Percentiles rank a stretch among this genome's conserved stretches.
Conservation (phyloP, 2,797 vertebrate genomes). For the Malurus leucopterus region DNA sequence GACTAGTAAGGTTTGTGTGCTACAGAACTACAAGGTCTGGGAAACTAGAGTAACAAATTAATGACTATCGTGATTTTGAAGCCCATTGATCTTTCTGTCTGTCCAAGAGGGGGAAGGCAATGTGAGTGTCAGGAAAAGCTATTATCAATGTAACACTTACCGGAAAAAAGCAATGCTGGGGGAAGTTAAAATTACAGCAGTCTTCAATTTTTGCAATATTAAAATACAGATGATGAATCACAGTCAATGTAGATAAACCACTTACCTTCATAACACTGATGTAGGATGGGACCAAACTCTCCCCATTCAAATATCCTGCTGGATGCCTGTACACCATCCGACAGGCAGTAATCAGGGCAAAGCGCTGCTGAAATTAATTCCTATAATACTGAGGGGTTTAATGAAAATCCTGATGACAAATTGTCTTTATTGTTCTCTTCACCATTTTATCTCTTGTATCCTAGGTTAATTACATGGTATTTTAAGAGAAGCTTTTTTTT, state of each 20-base stretch:
- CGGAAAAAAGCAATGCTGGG: not conserved
- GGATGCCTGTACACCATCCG: not conserved
- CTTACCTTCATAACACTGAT: not conserved
- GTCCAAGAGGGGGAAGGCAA: not conserved
- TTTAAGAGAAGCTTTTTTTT: conserved; percentile 29
- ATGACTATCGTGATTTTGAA: not conserved
- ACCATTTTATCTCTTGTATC: not conserved
- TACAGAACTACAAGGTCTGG: not conserved
- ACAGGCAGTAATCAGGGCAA: conserved; percentile 47
- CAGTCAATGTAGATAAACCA: conserved; percentile 4
- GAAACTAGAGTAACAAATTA: not conserved
- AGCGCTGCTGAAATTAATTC: conserved; percentile 26
- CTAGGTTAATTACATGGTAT: conserved; percentile 36
- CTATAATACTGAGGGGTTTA: conserved; percentile 10
- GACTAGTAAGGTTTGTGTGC: not conserved
- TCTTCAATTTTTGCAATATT: not conserved
- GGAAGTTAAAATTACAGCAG: not conserved
- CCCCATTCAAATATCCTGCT: conserved; percentile 32
- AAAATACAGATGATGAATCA: not conserved
- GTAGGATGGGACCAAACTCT: not conserved
- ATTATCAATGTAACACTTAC: not conserved
- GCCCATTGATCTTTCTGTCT: not conserved
- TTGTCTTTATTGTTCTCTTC: conserved; percentile 38
- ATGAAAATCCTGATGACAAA: conserved; percentile 56
- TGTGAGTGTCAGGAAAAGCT: not conserved